Percentiles rank a stretch among this genome's conserved stretches.
These are phyloP conservation scores for Acanthosepion pharaonis DNA, from an alignment of 2,888 invertebrate species.

Conservation along the genomic window DNA sequence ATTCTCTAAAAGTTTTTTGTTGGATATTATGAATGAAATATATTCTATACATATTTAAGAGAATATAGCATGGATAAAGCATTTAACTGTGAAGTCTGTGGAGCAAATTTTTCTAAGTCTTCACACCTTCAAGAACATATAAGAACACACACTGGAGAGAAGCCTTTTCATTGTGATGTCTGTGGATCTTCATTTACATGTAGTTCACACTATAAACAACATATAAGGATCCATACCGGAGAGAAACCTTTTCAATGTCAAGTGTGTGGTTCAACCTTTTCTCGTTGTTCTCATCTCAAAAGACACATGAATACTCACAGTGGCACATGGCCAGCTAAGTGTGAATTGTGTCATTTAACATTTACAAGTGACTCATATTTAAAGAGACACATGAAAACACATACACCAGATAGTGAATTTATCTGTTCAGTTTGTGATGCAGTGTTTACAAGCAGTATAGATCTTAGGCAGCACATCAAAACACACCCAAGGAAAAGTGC, in stretches of 20 bases:
- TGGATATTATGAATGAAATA: too few species aligned
- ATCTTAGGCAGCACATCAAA: too few species aligned
- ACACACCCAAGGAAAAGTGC: too few species aligned
- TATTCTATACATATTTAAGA: too few species aligned
- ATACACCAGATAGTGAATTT: not conserved
- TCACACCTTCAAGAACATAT: not conserved
- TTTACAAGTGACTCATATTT: not conserved
- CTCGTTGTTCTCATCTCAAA: not conserved
- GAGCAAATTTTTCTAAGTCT: too few species aligned
- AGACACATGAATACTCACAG: not conserved
- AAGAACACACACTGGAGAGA: not conserved
- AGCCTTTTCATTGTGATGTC: not conserved
- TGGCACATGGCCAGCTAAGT: not conserved
- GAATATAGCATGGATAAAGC: too few species aligned
- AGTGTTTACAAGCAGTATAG: too few species aligned
- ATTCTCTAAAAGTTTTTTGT: too few species aligned
- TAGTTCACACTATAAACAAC: not conserved
- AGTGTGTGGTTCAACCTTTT: not conserved
- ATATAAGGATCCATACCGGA: not conserved
- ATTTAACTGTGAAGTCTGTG: too few species aligned
- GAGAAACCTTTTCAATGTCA: not conserved
- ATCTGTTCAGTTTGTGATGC: too few species aligned
- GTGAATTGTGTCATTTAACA: not conserved
- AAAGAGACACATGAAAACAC: constrained; percentile 8
- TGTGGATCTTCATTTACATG: not conserved